Evolutionary conservation across 2,797 vertebrate genomes (phyloP), one percentile per base, ranked within the genome.

Genomic region (Forpus xanthops): DNA sequence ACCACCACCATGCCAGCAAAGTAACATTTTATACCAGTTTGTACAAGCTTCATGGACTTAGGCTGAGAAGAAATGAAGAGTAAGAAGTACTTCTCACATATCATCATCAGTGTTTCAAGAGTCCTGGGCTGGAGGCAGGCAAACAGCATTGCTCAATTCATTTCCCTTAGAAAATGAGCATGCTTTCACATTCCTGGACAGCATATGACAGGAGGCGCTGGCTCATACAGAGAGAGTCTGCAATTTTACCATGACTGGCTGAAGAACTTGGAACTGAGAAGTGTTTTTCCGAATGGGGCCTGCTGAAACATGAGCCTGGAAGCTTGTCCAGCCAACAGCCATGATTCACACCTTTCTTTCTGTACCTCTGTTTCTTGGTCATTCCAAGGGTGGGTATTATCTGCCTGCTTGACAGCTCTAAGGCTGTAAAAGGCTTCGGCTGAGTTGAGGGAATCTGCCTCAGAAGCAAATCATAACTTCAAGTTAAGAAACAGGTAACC

Each of bases 251-350:
- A 41, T 78, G 80, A 93, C 66, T 90, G 87, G 77, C 83, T 90
- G 67, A 91, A 94, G 77, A 55, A 67, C 42, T 93, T 96, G 90
- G 95, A 96, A 94, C 91, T 66, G 86, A 92, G 65, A 95, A 95
- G 39, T 47, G 64, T 55, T 96, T 93, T 95, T 94, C 89, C 24
- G 1, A 88, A 76, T 42, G 55, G 39, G 45, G 23, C 25, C 73
- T 93, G 14, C 52, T 93, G 85, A 91, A 94, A 95, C 5, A 1
- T 88, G 85, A 96, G 64, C 55, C 88, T 93, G 83, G 89, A 78
- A 90, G 3, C 33, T 85, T 28, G 11, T 72, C 71, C 90, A 93
- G 95, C 85, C 90, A 70, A 52, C 84, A 94, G 73, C 64, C 4
- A 1, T 33, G 53, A 44, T 82, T 94, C 77, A 62, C 77, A 91